phyloP scores from a whole-genome alignment of 2,113 vertebrate genomes.

The Protomyctophum bolini region DNA sequence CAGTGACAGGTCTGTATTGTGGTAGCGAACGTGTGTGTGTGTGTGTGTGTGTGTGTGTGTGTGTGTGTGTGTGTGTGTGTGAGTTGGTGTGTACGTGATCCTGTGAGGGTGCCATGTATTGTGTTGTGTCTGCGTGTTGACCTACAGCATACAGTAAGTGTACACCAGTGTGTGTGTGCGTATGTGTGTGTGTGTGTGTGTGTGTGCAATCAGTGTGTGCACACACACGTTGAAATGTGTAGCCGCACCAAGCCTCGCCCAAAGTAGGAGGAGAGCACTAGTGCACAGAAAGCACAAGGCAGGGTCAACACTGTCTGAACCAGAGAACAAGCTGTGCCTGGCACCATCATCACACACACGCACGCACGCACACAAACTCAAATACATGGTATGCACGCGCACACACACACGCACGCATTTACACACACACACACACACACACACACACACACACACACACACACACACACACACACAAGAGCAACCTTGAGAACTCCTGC shows the following conservation, averaged over 20 bases:
- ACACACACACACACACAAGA: conserved; percentile 18
- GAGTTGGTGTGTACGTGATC: not conserved
- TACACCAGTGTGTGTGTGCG: too few relatives aligned
- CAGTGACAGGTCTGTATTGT: too few relatives aligned
- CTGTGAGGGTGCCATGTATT: not conserved
- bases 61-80: too few relatives aligned
- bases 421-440: conserved; percentile 25
- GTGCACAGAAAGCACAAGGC: conserved; percentile 63
- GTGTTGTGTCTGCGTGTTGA: not conserved
- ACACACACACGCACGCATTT: conserved; percentile 58
- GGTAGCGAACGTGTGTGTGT: too few relatives aligned
- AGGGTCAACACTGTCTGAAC: conserved; percentile 74
- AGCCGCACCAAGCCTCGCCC: conserved; percentile 62
- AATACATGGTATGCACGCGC: conserved; percentile 30
- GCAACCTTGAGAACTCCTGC: conserved; percentile 70
- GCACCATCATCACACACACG: conserved; percentile 71
- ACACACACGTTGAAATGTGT: conserved; percentile 40
- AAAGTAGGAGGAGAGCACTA: conserved; percentile 63
- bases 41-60: not conserved
- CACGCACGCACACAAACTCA: conserved; percentile 20
- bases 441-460: conserved; percentile 39
- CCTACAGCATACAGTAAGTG: too few relatives aligned
- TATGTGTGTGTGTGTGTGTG: not conserved
- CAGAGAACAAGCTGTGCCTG: conserved; percentile 77
- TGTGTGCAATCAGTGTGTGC: not conserved